Evolutionary conservation across 2,113 vertebrate species (phyloP).

Genomic region (Perccottus glenii): DNA sequence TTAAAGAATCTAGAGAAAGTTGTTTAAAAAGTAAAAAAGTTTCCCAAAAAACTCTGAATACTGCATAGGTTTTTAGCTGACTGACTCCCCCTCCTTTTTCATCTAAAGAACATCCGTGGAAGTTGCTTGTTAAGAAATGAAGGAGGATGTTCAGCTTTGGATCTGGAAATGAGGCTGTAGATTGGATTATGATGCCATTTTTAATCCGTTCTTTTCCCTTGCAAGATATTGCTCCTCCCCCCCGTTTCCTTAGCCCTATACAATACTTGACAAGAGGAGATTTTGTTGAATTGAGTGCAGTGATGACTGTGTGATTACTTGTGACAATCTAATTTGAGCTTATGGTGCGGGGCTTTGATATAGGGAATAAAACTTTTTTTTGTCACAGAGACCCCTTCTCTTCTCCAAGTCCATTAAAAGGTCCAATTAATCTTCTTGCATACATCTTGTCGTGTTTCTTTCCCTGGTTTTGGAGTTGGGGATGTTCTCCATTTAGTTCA

Average conservation of each 20-base stretch:
- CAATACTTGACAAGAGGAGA: slow-evolving; percentile 75
- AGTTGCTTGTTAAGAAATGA: slow-evolving; percentile 57
- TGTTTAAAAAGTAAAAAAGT: slow-evolving; percentile 47
- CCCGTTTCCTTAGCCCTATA: slow-evolving; percentile 70
- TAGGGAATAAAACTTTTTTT: slow-evolving; percentile 66
- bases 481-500: too few species aligned
- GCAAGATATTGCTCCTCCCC: slow-evolving; percentile 71
- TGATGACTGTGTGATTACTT: slow-evolving; percentile 67
- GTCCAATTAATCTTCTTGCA: slow-evolving; percentile 57
- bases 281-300: slow-evolving; percentile 61
- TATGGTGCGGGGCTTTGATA: slow-evolving; percentile 65
- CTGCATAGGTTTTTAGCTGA: slow-evolving; percentile 63
- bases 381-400: slow-evolving; percentile 56
- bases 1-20: too few species aligned
- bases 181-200: slow-evolving; percentile 80
- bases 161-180: slow-evolving; percentile 73
- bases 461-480: slow-evolving; percentile 21
- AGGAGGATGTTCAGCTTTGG: slow-evolving; percentile 62
- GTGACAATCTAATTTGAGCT: slow-evolving; percentile 74
- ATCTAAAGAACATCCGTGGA: slow-evolving; percentile 39
- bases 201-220: slow-evolving; percentile 72
- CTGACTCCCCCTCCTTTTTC: slow-evolving; percentile 50
- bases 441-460: slow-evolving; percentile 36
- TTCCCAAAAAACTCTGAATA: slow-evolving; percentile 35
- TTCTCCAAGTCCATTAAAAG: slow-evolving; percentile 45